Evolutionary conservation across 2,113 vertebrate genomes (phyloP).

Genomic region (Heloderma charlesbogerti): DNA sequence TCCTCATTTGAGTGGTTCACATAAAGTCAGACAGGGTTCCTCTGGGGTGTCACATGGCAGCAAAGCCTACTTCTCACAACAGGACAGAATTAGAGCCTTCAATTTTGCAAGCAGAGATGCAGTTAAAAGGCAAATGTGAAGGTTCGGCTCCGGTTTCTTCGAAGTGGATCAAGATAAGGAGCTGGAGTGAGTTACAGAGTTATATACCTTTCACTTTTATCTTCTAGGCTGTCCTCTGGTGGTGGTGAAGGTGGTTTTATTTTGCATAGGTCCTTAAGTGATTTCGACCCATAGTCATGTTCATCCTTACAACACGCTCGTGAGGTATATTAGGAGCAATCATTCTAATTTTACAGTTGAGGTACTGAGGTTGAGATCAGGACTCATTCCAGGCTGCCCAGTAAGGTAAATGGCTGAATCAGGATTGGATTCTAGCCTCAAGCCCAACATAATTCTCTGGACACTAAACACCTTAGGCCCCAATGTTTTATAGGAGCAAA

Average conservation of each 20-base stretch:
- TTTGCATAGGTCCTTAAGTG: neutral
- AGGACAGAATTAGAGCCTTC: slow-evolving; percentile 3
- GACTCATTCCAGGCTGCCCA: neutral
- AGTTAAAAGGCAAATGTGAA: neutral
- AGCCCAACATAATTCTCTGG: neutral
- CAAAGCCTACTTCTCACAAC: slow-evolving; percentile 16
- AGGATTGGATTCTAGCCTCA: neutral
- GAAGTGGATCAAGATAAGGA: neutral
- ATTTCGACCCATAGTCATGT: no score
- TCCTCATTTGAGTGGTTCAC: neutral
- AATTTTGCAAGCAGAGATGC: neutral
- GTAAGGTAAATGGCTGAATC: neutral
- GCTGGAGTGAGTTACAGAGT: neutral
- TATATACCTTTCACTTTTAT: neutral
- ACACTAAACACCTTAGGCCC: neutral
- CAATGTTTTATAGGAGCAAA: neutral
- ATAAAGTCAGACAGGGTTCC: neutral
- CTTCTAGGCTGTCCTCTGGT: neutral
- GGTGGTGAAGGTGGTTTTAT: neutral
- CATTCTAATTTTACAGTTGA: neutral
- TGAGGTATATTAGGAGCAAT: no score
- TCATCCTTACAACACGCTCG: neutral
- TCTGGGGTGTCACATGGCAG: neutral
- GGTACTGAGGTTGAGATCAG: neutral
- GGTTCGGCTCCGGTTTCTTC: neutral